Evolutionary conservation across 2,888 invertebrate species (phyloP).

Genomic region (Tubiluchus corallicola): DNA sequence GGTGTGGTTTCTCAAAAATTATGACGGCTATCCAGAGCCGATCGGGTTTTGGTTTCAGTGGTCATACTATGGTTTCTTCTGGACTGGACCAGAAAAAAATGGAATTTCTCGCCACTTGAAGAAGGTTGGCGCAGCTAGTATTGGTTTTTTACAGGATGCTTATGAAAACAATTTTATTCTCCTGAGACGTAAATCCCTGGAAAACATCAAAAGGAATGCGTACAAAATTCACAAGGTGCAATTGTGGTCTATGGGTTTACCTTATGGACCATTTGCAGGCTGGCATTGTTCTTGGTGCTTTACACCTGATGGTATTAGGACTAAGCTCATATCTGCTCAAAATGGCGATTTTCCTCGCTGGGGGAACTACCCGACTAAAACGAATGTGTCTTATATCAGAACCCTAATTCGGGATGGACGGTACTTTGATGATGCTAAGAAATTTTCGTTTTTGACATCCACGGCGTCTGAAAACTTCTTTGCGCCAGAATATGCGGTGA

Average conservation of each 20-base stretch:
- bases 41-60: constrained; percentile 41
- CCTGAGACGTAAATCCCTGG: no score
- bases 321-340: constrained; percentile 29
- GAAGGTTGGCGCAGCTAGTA: no score
- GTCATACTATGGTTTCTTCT: constrained; percentile 47
- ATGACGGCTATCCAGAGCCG: constrained; percentile 43
- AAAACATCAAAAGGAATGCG: no score
- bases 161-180: constrained; percentile 14
- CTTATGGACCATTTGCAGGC: constrained; percentile 47
- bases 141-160: constrained; percentile 13
- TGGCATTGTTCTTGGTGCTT: constrained; percentile 49
- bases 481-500: no score
- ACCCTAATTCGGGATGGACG: constrained; percentile 41
- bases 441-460: no score
- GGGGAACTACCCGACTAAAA: constrained; percentile 27
- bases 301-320: constrained; percentile 39
- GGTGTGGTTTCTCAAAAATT: constrained; percentile 45
- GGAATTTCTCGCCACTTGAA: no score
- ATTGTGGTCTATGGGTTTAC: constrained; percentile 17
- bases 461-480: no score
- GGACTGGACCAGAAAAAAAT: constrained; percentile 30
- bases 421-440: constrained; percentile 37
- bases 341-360: constrained; percentile 24
- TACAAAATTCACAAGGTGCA: constrained; percentile 31
- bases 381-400: constrained; percentile 40